Conservation (phyloP, 1,140 invertebrate species). For the Drosophila tristis region DNA sequence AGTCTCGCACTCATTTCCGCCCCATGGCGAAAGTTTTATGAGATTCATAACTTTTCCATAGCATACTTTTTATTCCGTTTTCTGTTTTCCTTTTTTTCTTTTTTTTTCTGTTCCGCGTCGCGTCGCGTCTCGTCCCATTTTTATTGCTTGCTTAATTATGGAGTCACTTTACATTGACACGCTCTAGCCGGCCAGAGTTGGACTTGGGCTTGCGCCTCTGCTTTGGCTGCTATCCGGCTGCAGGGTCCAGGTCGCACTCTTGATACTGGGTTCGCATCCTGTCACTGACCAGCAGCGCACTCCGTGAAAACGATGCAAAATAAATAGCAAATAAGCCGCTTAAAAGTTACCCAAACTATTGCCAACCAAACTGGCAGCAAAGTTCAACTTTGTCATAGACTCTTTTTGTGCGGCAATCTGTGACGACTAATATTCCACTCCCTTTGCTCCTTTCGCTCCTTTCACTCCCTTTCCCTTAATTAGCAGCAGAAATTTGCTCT, state of each 20-base stretch:
- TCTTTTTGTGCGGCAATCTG: constrained; percentile 39
- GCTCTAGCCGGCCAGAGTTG: constrained; percentile 14
- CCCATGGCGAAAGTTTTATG: constrained; percentile 58
- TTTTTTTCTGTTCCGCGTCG: constrained; percentile 2
- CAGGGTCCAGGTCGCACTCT: not conserved
- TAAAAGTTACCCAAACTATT: constrained; percentile 72
- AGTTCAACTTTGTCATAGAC: constrained; percentile 75
- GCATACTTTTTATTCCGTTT: constrained; percentile 35
- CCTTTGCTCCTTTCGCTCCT: constrained; percentile 19
- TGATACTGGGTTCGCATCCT: not conserved
- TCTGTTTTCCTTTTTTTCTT: constrained; percentile 11
- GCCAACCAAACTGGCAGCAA: constrained; percentile 47
- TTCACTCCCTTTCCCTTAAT: constrained; percentile 57
- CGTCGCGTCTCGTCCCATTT: constrained; percentile 53
- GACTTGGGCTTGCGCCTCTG: constrained; percentile 16
- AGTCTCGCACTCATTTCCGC: constrained; percentile 51
- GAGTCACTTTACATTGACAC: constrained; percentile 76
- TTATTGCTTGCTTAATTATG: constrained; percentile 76
- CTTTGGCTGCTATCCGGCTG: too few relatives aligned
- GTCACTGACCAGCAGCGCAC: constrained; percentile 33
- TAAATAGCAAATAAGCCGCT: constrained; percentile 79
- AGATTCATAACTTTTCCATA: constrained; percentile 56
- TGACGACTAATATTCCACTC: constrained; percentile 16
- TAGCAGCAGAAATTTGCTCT: constrained; percentile 44
- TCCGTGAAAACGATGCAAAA: constrained; percentile 69